phyloP scores from a whole-genome alignment of 2,888 invertebrate species.

The Bhutanitis thaidina region DNA sequence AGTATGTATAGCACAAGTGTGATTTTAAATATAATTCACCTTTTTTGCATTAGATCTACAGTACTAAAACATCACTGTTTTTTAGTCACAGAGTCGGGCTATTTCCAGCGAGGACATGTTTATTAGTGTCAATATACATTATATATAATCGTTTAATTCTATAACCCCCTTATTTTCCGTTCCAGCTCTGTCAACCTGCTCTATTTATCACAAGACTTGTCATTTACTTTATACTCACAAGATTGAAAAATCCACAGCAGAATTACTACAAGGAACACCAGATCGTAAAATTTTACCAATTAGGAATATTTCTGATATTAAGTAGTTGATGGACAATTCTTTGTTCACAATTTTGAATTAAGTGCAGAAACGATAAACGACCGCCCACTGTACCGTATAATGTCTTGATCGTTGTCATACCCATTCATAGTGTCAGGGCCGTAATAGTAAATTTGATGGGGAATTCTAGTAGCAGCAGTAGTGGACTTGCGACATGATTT shows the following conservation, averaged over 20 bases:
- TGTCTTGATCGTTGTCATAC: background rate
- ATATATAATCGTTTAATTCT: background rate
- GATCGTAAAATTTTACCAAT: background rate
- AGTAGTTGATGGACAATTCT: background rate
- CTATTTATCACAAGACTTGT: no score
- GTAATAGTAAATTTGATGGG: no score
- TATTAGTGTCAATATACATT: background rate
- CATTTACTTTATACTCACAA: no score
- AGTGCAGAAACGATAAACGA: no score
- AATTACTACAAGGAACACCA: background rate
- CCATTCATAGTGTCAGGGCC: no score
- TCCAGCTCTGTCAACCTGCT: background rate
- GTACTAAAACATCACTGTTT: conserved; percentile 22
- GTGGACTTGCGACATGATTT: no score
- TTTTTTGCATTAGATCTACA: conserved; percentile 21
- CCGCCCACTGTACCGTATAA: background rate
- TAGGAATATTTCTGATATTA: conserved; percentile 1
- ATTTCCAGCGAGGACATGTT: background rate
- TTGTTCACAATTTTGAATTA: no score
- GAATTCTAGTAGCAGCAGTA: no score
- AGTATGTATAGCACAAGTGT: conserved; percentile 25
- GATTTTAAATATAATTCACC: conserved; percentile 12
- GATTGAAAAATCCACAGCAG: no score
- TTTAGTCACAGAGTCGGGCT: conserved; percentile 22
- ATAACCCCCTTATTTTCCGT: background rate